Percentiles rank a stretch among this genome's conserved stretches.
Evolutionary conservation across 2,113 vertebrate species (phyloP).

Genomic region (Lamprotornis superbus): DNA sequence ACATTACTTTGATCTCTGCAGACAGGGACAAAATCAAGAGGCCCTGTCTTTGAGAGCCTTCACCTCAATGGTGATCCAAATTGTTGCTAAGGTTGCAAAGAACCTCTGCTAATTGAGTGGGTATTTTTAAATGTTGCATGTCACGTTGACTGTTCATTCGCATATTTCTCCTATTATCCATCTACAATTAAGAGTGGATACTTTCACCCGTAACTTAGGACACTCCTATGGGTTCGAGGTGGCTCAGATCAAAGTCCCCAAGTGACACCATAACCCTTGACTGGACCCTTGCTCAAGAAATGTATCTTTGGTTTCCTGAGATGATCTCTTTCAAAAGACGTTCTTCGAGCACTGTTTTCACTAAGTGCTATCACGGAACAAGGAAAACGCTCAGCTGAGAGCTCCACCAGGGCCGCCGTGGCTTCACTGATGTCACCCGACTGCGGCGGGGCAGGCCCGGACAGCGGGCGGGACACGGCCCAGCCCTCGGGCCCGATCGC

Average conservation of each 20-base stretch:
- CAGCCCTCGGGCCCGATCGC: no score
- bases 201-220: not conserved
- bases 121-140: not conserved
- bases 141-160: no score
- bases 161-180: fast-evolving
- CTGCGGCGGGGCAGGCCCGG: not conserved
- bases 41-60: not conserved
- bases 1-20: fast-evolving
- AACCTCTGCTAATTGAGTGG: fast-evolving
- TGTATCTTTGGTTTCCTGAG: fast-evolving
- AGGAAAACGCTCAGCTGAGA: fast-evolving
- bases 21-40: not conserved
- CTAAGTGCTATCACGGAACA: fast-evolving
- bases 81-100: no score
- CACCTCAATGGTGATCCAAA: not conserved
- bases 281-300: not conserved
- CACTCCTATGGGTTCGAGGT: fast-evolving
- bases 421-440: no score
- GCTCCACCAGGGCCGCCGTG: fast-evolving
- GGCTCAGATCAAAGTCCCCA: fast-evolving
- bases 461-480: not conserved
- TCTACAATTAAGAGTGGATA: not conserved
- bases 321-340: fast-evolving
- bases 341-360: not conserved
- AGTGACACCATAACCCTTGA: not conserved